Evolutionary conservation across 1,140 invertebrate species (phyloP), one percentile per base, ranked within the genome.

Genomic region (Druon quercuslanigerum): DNA sequence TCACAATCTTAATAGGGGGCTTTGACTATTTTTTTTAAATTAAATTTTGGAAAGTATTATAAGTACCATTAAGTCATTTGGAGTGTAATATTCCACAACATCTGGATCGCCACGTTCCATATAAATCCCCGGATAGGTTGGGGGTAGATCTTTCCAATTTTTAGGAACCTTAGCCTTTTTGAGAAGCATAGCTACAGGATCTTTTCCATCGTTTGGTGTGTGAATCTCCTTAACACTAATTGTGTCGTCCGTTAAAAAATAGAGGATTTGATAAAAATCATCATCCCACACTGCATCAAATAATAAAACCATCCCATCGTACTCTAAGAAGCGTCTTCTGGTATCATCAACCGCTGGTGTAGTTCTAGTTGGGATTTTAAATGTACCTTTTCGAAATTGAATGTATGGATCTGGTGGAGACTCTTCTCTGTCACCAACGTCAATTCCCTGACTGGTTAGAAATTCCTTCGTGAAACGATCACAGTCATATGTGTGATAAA

Each of bases 261-360:
- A 98, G 84, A 94, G 87, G 74, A 96, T 88, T 75, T 93, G 92
- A 84, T 94, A 96, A 91, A 89, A 57, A 88, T 92, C 72, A 73
- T 96, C 94, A 86, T 97, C 95, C 95, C 96, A 97, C 1, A 95
- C 92, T 33, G 95, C 95, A 79, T 94, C 94, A 87, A 97, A 97
- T 57, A 92, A 92, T 13, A 97, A 88, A 52, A 96, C 91, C 92
- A 95, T 95, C 33, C 94, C 93, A 82, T 96, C 95, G 83, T 94
- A 95, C 83, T 96, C 93, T 33, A 96, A 87, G 87, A 95, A 96
- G 46, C 93, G 92, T 14, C 60, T 51, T 76, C 93, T 90, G 2
- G 94, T 84, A 46, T 95, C 94, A 11, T 86, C 80, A 17, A 70
- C 75, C 19, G 71, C 85, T 20, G 83, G 76, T 25, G 73, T 16